A percentile compares a stretch with the other conserved stretches of the same genome.
phyloP scores from a whole-genome alignment of 2,113 vertebrate genomes.

The Chloropsis cyanopogon region DNA sequence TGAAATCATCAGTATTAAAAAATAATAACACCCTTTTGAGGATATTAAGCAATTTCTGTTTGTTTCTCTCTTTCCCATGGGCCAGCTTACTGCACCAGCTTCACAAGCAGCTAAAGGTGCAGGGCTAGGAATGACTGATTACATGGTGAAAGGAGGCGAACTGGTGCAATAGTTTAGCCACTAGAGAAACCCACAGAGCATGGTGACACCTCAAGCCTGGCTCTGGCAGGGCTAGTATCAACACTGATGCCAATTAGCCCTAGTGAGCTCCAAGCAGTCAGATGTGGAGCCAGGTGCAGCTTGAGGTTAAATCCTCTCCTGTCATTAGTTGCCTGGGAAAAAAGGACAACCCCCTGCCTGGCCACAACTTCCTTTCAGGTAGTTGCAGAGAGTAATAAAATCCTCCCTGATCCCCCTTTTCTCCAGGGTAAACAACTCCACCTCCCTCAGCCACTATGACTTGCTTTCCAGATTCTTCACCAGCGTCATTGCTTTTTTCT shows the following conservation, averaged over 20 bases:
- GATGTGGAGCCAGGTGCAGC: not conserved
- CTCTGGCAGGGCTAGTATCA: not conserved
- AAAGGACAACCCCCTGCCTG: not conserved
- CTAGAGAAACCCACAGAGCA: accelerated
- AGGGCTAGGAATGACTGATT: not conserved
- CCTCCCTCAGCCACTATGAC: not conserved
- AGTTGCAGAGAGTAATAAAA: not conserved
- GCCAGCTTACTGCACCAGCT: not conserved
- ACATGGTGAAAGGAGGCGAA: not conserved
- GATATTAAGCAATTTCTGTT: not conserved
- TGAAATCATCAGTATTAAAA: not conserved
- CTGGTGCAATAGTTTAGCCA: not conserved
- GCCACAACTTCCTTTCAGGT: not conserved
- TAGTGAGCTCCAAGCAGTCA: not conserved
- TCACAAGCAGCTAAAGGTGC: not conserved
- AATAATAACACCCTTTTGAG: not conserved
- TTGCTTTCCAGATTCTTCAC: not conserved
- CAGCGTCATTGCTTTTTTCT: not conserved
- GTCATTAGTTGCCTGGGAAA: not conserved
- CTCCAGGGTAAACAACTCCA: not conserved
- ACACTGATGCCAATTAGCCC: not conserved
- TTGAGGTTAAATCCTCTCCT: not conserved
- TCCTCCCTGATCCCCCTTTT: not conserved
- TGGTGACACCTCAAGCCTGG: accelerated
- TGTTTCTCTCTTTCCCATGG: not conserved